phyloP scores from a whole-genome alignment of 1,140 invertebrate genomes.

The Rhizoglyphus robini region DNA sequence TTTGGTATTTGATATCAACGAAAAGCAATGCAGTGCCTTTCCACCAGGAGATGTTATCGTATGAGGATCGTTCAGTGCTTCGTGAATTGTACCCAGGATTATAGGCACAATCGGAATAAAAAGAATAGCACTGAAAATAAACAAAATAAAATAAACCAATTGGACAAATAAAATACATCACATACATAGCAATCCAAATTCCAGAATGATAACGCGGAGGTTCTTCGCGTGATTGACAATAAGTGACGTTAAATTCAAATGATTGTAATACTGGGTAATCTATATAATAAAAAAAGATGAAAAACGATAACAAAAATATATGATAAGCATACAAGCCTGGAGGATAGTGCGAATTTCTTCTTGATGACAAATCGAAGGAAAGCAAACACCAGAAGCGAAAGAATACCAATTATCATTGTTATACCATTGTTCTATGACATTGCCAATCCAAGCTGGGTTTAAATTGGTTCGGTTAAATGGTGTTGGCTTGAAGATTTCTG shows the following conservation, averaged over 20 bases:
- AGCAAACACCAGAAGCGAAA: not conserved
- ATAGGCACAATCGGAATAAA: not conserved
- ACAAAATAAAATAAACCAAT: not conserved
- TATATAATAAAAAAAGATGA: not conserved
- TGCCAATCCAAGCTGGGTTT: not conserved
- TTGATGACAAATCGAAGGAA: conserved; percentile 17
- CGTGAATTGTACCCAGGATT: not conserved
- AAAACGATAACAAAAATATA: not conserved
- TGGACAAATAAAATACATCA: not conserved
- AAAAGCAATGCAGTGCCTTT: conserved; percentile 1
- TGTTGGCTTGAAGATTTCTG: not conserved
- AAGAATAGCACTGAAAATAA: not conserved
- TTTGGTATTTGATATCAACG: not conserved
- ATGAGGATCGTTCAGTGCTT: not conserved
- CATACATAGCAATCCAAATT: not conserved
- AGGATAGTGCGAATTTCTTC: not conserved
- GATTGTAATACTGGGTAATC: not conserved
- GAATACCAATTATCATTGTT: conserved; percentile 15
- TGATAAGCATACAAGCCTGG: not conserved
- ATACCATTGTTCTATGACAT: conserved; percentile 8
- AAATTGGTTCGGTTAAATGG: not conserved
- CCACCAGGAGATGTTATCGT: not conserved
- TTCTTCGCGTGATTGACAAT: not conserved
- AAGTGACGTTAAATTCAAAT: not conserved
- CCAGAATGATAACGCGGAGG: not conserved